Percentiles rank a stretch among this genome's conserved stretches.
phyloP scores from a whole-genome alignment of 2,113 vertebrate genomes.

The Verasper variegatus region DNA sequence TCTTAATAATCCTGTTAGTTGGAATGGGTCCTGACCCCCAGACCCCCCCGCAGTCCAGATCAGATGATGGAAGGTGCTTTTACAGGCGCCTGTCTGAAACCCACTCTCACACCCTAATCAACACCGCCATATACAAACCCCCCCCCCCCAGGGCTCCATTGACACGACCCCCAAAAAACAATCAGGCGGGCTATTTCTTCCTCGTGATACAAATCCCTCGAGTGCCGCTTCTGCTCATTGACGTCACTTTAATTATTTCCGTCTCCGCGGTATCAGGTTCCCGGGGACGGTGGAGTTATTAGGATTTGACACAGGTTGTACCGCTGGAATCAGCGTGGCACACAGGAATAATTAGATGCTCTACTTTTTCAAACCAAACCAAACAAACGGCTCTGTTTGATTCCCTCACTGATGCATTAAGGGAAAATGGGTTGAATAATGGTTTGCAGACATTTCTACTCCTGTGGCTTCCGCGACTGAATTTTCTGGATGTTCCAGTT shows the following conservation, averaged over 20 bases:
- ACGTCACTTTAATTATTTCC: conserved; percentile 57
- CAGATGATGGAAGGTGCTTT: conserved; percentile 63
- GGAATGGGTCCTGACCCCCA: conserved; percentile 44
- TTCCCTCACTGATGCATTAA: not conserved
- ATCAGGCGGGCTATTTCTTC: conserved; percentile 72
- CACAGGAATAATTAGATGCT: conserved; percentile 21
- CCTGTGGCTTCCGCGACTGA: conserved; percentile 7
- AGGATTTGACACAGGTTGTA: conserved; percentile 44
- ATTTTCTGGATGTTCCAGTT: conserved; percentile 15
- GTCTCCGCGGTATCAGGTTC: conserved; percentile 49
- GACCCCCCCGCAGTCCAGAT: conserved; percentile 43
- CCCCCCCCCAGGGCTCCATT: conserved; percentile 34
- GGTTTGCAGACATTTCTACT: conserved; percentile 55
- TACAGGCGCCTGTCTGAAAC: conserved; percentile 52
- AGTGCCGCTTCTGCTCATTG: conserved; percentile 67
- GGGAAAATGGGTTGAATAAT: conserved; percentile 37
- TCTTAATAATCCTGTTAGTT: conserved; percentile 34
- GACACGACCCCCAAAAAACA: conserved; percentile 67
- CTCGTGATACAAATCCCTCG: conserved; percentile 52
- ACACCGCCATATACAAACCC: conserved; percentile 55
- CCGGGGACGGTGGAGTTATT: conserved; percentile 53
- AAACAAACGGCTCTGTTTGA: not conserved
- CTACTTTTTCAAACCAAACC: conserved; percentile 22
- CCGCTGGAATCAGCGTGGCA: conserved; percentile 38
- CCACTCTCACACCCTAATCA: conserved; percentile 57